These are phyloP conservation scores for Cynopterus sphinx DNA, from an alignment of 2,797 vertebrate genomes.

Conservation along the genomic window DNA sequence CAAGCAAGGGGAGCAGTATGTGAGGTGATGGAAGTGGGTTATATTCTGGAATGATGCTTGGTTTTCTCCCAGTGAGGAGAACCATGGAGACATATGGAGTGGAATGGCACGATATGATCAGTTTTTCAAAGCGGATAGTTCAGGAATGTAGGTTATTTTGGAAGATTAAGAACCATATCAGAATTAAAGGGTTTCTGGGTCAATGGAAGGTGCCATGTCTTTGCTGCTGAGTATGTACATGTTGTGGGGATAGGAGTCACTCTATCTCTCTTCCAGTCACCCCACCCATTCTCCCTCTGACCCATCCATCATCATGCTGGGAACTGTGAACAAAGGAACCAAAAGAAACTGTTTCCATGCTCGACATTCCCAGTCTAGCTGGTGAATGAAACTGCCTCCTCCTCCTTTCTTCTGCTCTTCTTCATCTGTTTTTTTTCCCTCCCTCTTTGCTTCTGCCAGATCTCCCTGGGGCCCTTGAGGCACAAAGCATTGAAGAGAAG, in stretches of 20 bases:
- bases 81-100: neutral
- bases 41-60: neutral
- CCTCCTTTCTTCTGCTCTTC: neutral
- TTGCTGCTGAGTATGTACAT: neutral
- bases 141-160: neutral
- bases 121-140: neutral
- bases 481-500: neutral
- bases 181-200: neutral
- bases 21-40: neutral
- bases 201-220: neutral
- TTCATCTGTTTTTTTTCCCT: neutral
- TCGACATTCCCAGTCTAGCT: neutral
- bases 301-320: neutral
- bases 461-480: neutral
- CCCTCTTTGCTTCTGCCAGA: neutral
- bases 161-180: neutral
- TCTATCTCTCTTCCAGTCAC: neutral
- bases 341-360: neutral
- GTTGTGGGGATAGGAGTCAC: rapidly evolving
- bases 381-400: neutral
- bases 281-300: neutral
- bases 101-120: neutral
- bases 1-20: neutral
- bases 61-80: neutral
- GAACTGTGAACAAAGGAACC: neutral